A percentile compares a stretch with the other conserved stretches of the same genome.
These are phyloP conservation scores for Baryphthengus martii DNA, from an alignment of 2,113 vertebrate genomes.

Conservation along the genomic window DNA sequence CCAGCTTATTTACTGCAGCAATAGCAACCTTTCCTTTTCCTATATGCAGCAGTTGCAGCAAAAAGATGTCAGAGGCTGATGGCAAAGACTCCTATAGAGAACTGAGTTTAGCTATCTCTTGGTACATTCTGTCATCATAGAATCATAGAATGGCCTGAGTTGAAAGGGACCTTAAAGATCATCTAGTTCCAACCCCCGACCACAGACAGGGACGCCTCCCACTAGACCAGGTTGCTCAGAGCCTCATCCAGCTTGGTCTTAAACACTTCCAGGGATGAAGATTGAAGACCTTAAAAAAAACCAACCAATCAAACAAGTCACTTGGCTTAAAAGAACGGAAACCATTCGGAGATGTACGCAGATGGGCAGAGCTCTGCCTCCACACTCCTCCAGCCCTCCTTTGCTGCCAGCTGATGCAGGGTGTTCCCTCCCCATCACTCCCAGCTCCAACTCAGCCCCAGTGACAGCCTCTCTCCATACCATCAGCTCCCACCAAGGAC, in stretches of 20 bases:
- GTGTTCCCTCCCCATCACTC: neutral
- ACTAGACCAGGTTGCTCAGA: no score
- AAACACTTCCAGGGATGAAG: neutral
- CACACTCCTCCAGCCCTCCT: neutral
- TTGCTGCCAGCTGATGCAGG: rapidly evolving
- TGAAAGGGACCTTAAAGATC: no score
- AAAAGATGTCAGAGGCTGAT: neutral
- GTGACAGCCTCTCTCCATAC: neutral
- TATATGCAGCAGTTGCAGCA: neutral
- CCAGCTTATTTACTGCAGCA: neutral
- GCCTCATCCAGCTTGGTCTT: no score
- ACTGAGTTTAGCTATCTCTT: neutral
- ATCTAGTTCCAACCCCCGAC: no score
- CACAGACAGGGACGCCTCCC: no score
- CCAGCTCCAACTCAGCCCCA: neutral
- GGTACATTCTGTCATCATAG: no score
- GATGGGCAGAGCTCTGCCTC: neutral
- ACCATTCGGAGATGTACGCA: neutral
- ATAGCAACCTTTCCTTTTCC: neutral
- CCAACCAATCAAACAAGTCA: neutral
- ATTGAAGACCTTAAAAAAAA: neutral
- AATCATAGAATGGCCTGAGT: no score
- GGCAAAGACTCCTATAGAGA: neutral
- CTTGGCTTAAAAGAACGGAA: neutral
- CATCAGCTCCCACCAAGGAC: neutral